phyloP scores from a whole-genome alignment of 2,797 vertebrate species.

The Anolis apletophallus region DNA sequence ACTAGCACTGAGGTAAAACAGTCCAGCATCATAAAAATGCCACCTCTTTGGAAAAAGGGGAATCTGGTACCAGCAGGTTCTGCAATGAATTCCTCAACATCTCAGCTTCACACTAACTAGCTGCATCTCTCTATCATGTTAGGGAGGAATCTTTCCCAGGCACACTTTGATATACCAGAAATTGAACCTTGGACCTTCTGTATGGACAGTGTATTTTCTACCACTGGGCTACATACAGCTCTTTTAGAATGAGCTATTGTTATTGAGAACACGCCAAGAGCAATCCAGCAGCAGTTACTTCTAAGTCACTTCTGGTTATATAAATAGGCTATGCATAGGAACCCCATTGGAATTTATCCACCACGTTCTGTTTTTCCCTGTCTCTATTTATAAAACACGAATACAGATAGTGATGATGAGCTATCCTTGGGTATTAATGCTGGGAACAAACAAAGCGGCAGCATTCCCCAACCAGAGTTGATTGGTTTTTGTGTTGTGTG shows the following conservation, averaged over 20 bases:
- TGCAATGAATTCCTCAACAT: too few species aligned
- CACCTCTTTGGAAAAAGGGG: too few species aligned
- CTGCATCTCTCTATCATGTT: too few species aligned
- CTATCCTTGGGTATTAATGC: constrained; percentile 8
- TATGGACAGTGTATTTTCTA: background rate
- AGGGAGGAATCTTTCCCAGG: background rate
- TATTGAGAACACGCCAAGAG: background rate
- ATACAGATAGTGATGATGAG: background rate
- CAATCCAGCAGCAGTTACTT: background rate
- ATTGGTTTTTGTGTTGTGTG: constrained; percentile 2
- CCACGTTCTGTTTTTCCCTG: background rate
- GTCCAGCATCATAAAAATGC: too few species aligned
- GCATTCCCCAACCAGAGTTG: constrained; percentile 24
- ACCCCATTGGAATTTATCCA: background rate
- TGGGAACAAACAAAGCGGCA: background rate
- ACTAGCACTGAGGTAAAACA: background rate
- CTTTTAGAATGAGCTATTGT: background rate
- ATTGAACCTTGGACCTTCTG: background rate
- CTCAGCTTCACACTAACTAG: background rate
- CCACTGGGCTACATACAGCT: too few species aligned
- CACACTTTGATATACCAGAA: background rate
- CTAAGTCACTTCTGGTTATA: background rate
- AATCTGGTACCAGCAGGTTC: too few species aligned
- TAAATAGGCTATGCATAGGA: background rate
- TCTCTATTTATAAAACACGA: background rate